Percentiles rank a stretch among this genome's conserved stretches.
Evolutionary conservation across 1,140 invertebrate species (phyloP).

Genomic region (Drosophila orosa): DNA sequence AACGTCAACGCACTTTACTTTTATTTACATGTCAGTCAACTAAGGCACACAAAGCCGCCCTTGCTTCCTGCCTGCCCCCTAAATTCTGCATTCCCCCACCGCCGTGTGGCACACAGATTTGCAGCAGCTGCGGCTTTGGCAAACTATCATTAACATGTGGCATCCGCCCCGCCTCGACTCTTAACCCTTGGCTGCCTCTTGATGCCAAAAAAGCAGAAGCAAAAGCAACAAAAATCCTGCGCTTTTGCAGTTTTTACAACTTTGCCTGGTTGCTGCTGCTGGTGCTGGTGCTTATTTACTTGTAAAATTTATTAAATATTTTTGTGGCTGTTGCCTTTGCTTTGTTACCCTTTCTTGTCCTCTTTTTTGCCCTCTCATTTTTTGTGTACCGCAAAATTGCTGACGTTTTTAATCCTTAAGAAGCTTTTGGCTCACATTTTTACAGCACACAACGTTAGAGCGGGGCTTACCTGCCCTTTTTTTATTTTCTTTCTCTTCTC

Average conservation of each 20-base stretch:
- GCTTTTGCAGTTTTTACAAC: slow-evolving; percentile 55
- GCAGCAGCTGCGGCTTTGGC: slow-evolving; percentile 63
- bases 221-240: slow-evolving; percentile 36
- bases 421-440: slow-evolving; percentile 79
- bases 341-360: slow-evolving; percentile 28
- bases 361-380: slow-evolving; percentile 28
- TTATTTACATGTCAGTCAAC: slow-evolving; percentile 72
- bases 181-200: slow-evolving; percentile 30
- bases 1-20: slow-evolving; percentile 66
- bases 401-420: slow-evolving; percentile 81
- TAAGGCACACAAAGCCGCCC: slow-evolving; percentile 23
- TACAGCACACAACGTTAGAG: slow-evolving; percentile 43
- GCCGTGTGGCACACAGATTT: slow-evolving; percentile 62
- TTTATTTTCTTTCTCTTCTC: slow-evolving; percentile 1
- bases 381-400: slow-evolving; percentile 65
- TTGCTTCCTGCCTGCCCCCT: background rate
- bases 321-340: slow-evolving; percentile 54
- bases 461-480: slow-evolving; percentile 18
- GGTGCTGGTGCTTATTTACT: slow-evolving; percentile 63
- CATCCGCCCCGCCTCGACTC: slow-evolving; percentile 9
- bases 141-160: slow-evolving; percentile 73
- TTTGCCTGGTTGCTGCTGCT: slow-evolving; percentile 19
- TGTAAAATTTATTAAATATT: slow-evolving; percentile 81
- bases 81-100: slow-evolving; percentile 1
- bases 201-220: slow-evolving; percentile 5